These are phyloP conservation scores for Drosophila acutilabella DNA, from an alignment of 2,888 invertebrate genomes.

Conservation along the genomic window DNA sequence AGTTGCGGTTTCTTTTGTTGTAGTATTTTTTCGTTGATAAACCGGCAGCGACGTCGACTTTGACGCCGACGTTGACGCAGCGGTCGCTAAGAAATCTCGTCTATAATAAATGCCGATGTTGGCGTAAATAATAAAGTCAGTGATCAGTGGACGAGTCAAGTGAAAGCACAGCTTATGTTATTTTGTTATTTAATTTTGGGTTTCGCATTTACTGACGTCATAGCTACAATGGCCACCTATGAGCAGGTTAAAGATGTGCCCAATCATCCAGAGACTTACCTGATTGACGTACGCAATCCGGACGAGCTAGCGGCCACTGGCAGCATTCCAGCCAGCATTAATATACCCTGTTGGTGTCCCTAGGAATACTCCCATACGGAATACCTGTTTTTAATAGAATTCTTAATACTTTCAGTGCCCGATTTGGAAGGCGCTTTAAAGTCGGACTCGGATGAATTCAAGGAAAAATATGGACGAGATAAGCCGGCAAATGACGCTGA, in stretches of 20 bases:
- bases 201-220: slow-evolving; percentile 9
- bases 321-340: slow-evolving; percentile 90
- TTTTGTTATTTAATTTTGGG: slow-evolving; percentile 3
- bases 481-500: slow-evolving; percentile 47
- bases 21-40: slow-evolving; percentile 23
- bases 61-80: slow-evolving; percentile 15
- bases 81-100: slow-evolving; percentile 27
- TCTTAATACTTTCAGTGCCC: slow-evolving; percentile 41
- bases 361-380: no score
- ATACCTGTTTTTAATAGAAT: neutral
- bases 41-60: slow-evolving; percentile 20
- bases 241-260: slow-evolving; percentile 86
- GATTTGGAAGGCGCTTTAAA: slow-evolving; percentile 47
- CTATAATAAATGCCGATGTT: slow-evolving; percentile 56
- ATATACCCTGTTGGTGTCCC: slow-evolving; percentile 90
- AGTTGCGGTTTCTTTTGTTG: slow-evolving; percentile 48
- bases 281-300: slow-evolving; percentile 92
- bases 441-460: slow-evolving; percentile 31
- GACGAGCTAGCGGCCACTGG: slow-evolving; percentile 90
- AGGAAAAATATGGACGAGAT: slow-evolving; percentile 44
- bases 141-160: slow-evolving; percentile 40
- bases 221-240: slow-evolving; percentile 81
- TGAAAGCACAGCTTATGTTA: slow-evolving; percentile 37
- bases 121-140: slow-evolving; percentile 47
- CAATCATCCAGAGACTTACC: slow-evolving; percentile 86